Evolutionary conservation across 2,888 invertebrate species (phyloP).

Genomic region (Mythimna impura): DNA sequence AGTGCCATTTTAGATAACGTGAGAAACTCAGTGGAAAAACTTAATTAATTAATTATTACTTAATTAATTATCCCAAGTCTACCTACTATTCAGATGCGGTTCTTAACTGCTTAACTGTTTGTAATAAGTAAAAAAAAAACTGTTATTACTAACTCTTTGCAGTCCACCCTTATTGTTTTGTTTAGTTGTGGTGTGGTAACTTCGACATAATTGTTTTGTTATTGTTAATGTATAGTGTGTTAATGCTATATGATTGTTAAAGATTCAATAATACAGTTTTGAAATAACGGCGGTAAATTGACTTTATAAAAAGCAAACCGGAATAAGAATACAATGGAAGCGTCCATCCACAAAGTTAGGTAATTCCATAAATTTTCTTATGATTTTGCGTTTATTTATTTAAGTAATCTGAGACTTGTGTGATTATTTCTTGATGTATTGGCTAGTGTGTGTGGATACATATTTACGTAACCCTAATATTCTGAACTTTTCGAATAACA

Average conservation of each 20-base stretch:
- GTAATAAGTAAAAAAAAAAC: no score
- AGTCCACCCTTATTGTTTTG: background rate
- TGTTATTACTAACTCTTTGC: no score
- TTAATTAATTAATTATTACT: constrained; percentile 5
- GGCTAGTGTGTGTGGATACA: no score
- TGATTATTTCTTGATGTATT: no score
- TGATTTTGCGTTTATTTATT: no score
- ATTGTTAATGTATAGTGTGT: background rate
- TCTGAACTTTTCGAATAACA: no score
- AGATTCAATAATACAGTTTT: background rate
- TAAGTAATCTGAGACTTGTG: no score
- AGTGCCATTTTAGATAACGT: background rate
- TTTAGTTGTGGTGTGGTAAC: background rate
- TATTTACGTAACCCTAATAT: no score
- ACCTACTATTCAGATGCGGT: background rate
- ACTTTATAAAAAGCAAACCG: background rate
- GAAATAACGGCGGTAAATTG: background rate
- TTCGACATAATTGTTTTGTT: background rate
- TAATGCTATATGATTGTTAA: no score
- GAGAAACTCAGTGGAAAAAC: background rate
- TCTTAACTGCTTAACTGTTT: background rate
- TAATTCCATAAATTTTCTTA: no score
- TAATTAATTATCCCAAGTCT: constrained; percentile 11
- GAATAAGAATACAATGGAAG: background rate
- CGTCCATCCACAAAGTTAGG: background rate